Evolutionary conservation across 2,797 vertebrate species (phyloP).

Genomic region (Tapera naevia): DNA sequence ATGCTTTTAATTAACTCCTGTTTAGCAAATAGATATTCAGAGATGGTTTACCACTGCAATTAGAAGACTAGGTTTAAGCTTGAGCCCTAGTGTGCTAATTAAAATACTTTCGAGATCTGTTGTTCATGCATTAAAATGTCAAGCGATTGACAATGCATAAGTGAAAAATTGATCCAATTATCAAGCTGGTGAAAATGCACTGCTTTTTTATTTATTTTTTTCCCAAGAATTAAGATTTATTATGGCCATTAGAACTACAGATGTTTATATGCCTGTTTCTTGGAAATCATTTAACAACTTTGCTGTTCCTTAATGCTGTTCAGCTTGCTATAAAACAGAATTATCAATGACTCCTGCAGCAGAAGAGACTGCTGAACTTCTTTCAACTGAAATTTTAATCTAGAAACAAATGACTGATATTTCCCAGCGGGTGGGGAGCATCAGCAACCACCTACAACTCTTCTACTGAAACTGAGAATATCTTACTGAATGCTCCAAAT

Average conservation of each 20-base stretch:
- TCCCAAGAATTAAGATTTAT: constrained; percentile 64
- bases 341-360: constrained; percentile 52
- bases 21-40: constrained; percentile 68
- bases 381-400: neutral
- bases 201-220: neutral
- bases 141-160: constrained; percentile 69
- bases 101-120: constrained; percentile 69
- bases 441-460: neutral
- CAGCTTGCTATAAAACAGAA: constrained; percentile 16
- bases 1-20: constrained; percentile 76
- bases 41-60: constrained; percentile 55
- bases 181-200: constrained; percentile 43
- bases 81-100: constrained; percentile 64
- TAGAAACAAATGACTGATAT: neutral
- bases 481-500: neutral
- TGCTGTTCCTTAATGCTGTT: constrained; percentile 33
- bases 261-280: constrained; percentile 70
- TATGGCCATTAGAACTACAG: constrained; percentile 73
- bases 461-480: neutral
- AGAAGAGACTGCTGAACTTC: neutral
- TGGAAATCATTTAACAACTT: constrained; percentile 71
- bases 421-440: neutral
- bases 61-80: constrained; percentile 60
- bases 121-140: constrained; percentile 70
- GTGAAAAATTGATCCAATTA: constrained; percentile 77